Evolutionary conservation across 2,888 invertebrate genomes (phyloP), one percentile per base, ranked within the genome.

Genomic region (Nomada flava): DNA sequence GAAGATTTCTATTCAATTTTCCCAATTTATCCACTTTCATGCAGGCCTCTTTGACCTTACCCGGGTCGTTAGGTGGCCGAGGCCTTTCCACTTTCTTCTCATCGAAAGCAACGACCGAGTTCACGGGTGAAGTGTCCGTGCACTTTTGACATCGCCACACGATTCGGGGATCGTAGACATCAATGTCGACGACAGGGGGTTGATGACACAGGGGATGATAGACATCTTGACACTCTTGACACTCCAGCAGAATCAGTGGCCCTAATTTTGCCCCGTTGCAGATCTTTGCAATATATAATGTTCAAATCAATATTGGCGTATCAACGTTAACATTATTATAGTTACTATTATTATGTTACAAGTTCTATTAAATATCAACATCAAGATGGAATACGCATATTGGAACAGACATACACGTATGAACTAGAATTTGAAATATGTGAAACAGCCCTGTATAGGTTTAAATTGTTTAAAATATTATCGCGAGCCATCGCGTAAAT

Each of bases 121-220:
- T 53, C 11, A 57, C 36, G 10, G 53, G 62, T 2, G 69, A 64
- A 0, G 71, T 65, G 36, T 83, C 73, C 20, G 55, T 29, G 36
- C 87, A 88, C 15, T 82, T 80, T 62, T 68, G 78, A 74, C 92
- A 92, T 5, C 89, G 86, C 92, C 92, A 92, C 7, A 91, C 89
- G 64, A 92, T 85, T 70, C 91, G 82, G 2, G 90, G 90, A 77
- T 92, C 90, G 76, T 91, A 90, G 65, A 90, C 82, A 53, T 89
- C 89, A 50, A 89, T 84, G 47, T 91, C 90, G 26, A 89, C 81
- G 63, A 92, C 85, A 15, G 91, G 89, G 3, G 91, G 91, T 55
- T 90, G 91, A 83, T 92, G 91, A 64, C 91, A 92, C 13, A 92
- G 83, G 10, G 91, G 91, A 79, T 92, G 92, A 69, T 91, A 92